phyloP scores from a whole-genome alignment of 2,797 vertebrate species.

The Rhincodon typus region DNA sequence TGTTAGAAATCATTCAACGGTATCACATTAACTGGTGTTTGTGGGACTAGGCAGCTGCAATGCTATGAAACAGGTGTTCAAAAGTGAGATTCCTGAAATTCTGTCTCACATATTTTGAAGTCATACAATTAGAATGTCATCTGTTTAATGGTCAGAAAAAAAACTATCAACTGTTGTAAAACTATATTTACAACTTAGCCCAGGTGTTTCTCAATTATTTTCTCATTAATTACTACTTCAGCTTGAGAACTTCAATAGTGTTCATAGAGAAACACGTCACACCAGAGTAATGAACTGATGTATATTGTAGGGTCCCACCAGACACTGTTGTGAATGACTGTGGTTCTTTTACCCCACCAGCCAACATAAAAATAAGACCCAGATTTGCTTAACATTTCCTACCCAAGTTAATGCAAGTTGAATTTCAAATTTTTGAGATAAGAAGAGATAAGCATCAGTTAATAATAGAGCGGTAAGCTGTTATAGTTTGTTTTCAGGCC shows the following conservation, averaged over 20 bases:
- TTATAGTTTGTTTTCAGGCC: background rate
- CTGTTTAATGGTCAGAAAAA: constrained; percentile 51
- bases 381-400: background rate
- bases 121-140: constrained; percentile 47
- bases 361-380: background rate
- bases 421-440: background rate
- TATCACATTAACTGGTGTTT: background rate
- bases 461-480: background rate
- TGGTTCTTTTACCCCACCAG: background rate
- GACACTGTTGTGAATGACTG: background rate
- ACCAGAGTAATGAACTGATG: background rate
- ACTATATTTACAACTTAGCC: constrained; percentile 40
- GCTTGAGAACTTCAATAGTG: background rate
- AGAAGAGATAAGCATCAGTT: background rate
- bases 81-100: constrained; percentile 54
- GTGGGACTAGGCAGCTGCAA: constrained; percentile 46
- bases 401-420: background rate
- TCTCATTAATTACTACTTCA: background rate
- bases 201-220: constrained; percentile 51
- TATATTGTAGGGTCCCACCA: background rate
- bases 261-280: background rate
- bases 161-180: constrained; percentile 44
- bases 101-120: constrained; percentile 48
- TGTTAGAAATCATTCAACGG: background rate
- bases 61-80: constrained; percentile 55